Evolutionary conservation across 2,113 vertebrate genomes (phyloP).

Genomic region (Eretmodus cyanostictus): DNA sequence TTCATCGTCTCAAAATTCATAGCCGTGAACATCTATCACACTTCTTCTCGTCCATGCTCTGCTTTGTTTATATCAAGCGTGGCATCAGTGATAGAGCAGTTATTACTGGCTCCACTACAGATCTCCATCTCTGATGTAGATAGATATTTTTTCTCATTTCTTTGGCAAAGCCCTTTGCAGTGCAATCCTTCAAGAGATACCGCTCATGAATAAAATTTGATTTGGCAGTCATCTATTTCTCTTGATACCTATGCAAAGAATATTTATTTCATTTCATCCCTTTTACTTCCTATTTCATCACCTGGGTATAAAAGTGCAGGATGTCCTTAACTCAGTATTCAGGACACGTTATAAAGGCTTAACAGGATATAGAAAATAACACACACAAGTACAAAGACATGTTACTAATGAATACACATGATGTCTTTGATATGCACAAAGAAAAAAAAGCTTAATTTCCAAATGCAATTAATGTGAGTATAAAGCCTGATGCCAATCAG

Average conservation of each 20-base stretch:
- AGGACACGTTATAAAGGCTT: background rate
- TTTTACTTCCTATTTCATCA: slow-evolving; percentile 32
- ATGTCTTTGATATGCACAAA: background rate
- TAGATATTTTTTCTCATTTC: background rate
- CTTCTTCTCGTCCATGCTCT: background rate
- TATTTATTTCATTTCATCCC: slow-evolving; percentile 7
- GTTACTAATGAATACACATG: background rate
- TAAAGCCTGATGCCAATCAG: background rate
- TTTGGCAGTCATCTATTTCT: background rate
- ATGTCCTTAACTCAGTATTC: background rate
- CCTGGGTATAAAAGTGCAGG: background rate
- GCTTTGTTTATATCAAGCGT: background rate
- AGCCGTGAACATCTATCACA: background rate
- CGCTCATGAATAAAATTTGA: background rate
- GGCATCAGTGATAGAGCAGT: background rate
- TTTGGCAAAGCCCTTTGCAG: background rate
- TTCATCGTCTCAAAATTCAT: background rate
- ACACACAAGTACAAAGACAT: background rate
- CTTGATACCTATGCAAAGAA: background rate
- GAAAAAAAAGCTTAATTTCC: background rate
- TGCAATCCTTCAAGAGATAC: background rate
- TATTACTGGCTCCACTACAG: background rate
- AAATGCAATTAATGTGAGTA: background rate
- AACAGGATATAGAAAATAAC: background rate
- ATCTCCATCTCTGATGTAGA: background rate